phyloP scores from a whole-genome alignment of 2,888 invertebrate genomes.

The Mamestra brassicae region DNA sequence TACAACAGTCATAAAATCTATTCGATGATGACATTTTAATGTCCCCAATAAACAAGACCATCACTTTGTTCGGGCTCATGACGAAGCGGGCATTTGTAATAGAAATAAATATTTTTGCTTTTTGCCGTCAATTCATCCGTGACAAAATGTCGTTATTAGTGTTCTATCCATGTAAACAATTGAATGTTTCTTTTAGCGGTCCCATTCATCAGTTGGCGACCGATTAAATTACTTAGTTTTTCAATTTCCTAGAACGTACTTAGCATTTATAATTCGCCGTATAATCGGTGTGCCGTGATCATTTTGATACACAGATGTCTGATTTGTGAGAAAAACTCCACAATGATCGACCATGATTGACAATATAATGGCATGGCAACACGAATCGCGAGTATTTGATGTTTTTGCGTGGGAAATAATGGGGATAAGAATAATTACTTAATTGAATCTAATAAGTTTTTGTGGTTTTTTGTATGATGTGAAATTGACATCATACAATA shows the following conservation, averaged over 20 bases:
- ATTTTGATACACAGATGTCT: slow-evolving; percentile 24
- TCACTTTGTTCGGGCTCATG: neutral
- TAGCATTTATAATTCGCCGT: slow-evolving; percentile 30
- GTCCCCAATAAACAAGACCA: neutral
- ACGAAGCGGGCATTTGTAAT: neutral
- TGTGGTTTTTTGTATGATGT: neutral
- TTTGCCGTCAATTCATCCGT: neutral
- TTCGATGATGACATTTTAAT: slow-evolving; percentile 15
- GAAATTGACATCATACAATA: too few relatives aligned
- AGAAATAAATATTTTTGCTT: neutral
- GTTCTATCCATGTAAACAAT: slow-evolving; percentile 7
- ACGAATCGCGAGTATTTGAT: slow-evolving; percentile 32
- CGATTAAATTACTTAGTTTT: slow-evolving; percentile 1
- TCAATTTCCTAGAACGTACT: slow-evolving; percentile 34
- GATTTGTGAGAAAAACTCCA: slow-evolving; percentile 41
- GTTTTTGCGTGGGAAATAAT: slow-evolving; percentile 42
- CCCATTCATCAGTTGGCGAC: neutral
- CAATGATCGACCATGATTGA: slow-evolving; percentile 34
- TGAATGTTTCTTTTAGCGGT: slow-evolving; percentile 4
- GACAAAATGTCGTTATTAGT: neutral
- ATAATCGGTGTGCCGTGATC: slow-evolving; percentile 38
- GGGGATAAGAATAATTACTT: slow-evolving; percentile 21
- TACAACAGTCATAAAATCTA: slow-evolving; percentile 14
- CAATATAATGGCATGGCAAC: slow-evolving; percentile 34
- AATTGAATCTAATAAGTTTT: slow-evolving; percentile 9